Conservation (phyloP, 2,113 vertebrate genomes). For the Rhodinocichla rosea region DNA sequence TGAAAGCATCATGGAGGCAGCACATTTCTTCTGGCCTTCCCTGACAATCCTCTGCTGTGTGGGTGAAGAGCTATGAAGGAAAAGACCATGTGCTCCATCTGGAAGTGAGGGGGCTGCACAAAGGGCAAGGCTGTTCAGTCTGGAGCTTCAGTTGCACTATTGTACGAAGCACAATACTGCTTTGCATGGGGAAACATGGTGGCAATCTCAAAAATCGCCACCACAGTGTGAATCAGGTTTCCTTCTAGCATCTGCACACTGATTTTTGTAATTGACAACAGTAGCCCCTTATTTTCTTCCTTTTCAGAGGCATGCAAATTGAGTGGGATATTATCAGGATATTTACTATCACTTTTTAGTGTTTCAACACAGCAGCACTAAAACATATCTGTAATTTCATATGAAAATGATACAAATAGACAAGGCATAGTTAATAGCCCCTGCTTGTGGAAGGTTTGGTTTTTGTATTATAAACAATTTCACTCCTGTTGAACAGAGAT, state of each 20-base stretch:
- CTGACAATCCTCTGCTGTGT: background rate
- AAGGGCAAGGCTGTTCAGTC: background rate
- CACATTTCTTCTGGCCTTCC: background rate
- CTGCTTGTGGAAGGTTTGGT: background rate
- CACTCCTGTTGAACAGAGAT: background rate
- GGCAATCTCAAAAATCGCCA: background rate
- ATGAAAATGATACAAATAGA: background rate
- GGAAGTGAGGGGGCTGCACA: background rate
- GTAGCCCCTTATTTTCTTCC: background rate
- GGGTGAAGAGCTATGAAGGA: background rate
- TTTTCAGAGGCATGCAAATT: background rate
- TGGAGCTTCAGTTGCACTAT: background rate
- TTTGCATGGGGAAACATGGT: background rate
- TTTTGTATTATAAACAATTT: background rate
- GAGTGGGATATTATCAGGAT: background rate
- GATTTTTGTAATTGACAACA: background rate
- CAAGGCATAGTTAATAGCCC: background rate
- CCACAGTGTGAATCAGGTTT: rapidly evolving
- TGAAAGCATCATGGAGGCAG: background rate
- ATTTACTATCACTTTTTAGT: background rate
- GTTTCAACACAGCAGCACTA: background rate
- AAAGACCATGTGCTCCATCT: background rate
- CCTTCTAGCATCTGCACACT: background rate
- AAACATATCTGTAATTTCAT: background rate
- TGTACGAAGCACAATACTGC: background rate